Conservation (phyloP, 2,797 vertebrate species). For the Epinephelus awoara region DNA sequence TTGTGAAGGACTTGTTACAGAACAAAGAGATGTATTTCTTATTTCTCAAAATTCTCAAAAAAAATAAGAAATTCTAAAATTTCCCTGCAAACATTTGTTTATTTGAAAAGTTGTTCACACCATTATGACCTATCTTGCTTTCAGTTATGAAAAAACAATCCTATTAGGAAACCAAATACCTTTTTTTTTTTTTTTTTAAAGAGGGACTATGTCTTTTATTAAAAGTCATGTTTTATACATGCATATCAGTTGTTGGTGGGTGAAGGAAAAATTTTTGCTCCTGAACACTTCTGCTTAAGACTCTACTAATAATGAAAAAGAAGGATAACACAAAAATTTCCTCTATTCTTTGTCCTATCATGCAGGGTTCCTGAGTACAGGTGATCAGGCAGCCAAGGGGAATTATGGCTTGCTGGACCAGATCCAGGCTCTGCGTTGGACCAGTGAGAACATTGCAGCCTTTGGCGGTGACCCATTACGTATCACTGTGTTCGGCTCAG, state of each 20-base stretch:
- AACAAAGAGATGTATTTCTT: no score
- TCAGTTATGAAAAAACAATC: no score
- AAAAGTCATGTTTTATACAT: background rate
- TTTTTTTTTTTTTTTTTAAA: no score
- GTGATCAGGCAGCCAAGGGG: constrained; percentile 98
- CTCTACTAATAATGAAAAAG: background rate
- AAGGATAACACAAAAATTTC: background rate
- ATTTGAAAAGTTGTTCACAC: no score
- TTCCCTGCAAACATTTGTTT: no score
- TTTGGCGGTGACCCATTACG: constrained; percentile 98
- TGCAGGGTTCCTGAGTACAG: constrained; percentile 97
- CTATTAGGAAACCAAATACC: no score
- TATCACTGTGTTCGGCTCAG: constrained; percentile 99
- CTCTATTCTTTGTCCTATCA: constrained; percentile 40
- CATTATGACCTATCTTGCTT: no score
- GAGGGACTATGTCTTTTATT: no score
- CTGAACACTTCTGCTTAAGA: background rate
- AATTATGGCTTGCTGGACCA: constrained; percentile 98
- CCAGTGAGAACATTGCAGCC: constrained; percentile 98
- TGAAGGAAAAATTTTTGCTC: background rate
- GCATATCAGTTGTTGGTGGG: background rate
- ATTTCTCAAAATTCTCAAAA: no score
- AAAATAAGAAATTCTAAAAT: no score
- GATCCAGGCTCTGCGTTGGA: constrained; percentile 98
- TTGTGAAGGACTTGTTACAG: no score